Conservation (phyloP, 2,797 vertebrate genomes). For the Melanotaenia maccullochi region DNA sequence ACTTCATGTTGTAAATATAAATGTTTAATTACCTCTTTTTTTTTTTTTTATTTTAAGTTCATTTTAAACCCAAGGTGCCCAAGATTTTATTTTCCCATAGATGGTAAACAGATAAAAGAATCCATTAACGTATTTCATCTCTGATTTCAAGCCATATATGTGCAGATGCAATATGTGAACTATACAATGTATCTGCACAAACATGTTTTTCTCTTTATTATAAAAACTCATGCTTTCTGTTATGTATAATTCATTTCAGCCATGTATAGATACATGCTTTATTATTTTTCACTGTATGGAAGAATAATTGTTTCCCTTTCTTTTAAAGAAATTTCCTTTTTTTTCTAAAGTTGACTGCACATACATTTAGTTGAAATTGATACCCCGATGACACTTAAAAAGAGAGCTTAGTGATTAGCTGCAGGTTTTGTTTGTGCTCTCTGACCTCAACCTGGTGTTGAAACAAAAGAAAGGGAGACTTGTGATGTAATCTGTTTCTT, state of each 20-base stretch:
- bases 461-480: slow-evolving; percentile 12
- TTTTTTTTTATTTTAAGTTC: not conserved
- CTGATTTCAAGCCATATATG: not conserved
- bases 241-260: not conserved
- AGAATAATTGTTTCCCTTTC: not conserved
- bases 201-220: too few relatives aligned
- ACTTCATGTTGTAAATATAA: not conserved
- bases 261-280: not conserved
- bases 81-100: not conserved
- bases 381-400: not conserved
- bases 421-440: slow-evolving; percentile 3
- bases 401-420: not conserved
- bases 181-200: too few relatives aligned
- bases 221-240: too few relatives aligned
- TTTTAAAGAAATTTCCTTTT: not conserved
- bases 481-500: slow-evolving; percentile 42
- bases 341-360: not conserved
- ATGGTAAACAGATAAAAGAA: not conserved
- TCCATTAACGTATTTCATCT: not conserved
- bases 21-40: not conserved
- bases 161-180: not conserved
- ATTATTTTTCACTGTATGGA: not conserved
- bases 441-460: not conserved
- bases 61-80: not conserved
- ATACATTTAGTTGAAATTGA: not conserved